phyloP scores from a whole-genome alignment of 2,888 invertebrate genomes.

The Saturnia japonica region DNA sequence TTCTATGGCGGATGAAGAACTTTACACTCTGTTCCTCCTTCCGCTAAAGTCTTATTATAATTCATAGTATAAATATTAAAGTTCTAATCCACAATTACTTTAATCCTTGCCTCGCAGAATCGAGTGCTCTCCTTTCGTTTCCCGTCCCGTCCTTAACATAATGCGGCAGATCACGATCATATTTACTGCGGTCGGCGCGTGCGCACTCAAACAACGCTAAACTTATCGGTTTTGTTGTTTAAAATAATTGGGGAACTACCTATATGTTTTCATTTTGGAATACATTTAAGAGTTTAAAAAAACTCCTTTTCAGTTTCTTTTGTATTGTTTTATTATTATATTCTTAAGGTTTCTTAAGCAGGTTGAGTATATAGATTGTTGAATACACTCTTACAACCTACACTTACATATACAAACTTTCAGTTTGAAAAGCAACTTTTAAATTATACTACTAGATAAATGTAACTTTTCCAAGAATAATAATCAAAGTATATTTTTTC shows the following conservation, averaged over 20 bases:
- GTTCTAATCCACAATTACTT: not conserved
- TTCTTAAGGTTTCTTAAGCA: too few species aligned
- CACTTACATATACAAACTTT: too few species aligned
- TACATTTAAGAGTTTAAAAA: not conserved
- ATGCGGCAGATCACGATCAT: constrained; percentile 60
- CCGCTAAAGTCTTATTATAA: too few species aligned
- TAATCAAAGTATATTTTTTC: too few species aligned
- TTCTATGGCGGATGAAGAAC: too few species aligned
- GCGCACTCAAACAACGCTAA: constrained; percentile 35
- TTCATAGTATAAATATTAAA: not conserved
- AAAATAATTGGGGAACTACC: constrained; percentile 10
- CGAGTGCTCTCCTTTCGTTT: constrained; percentile 15
- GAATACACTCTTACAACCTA: too few species aligned
- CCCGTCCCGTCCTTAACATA: constrained; percentile 13
- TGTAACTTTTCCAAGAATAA: too few species aligned
- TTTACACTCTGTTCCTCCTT: too few species aligned
- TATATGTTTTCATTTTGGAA: not conserved
- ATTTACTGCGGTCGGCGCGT: constrained; percentile 56
- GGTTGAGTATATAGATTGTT: too few species aligned
- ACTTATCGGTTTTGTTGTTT: constrained; percentile 25
- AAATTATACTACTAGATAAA: too few species aligned
- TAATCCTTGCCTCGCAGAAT: not conserved
- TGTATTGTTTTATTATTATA: not conserved
- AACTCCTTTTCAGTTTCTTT: not conserved
- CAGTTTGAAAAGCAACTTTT: too few species aligned